Percentiles rank a stretch among this genome's conserved stretches.
These are phyloP conservation scores for Momotus momota DNA, from an alignment of 2,797 vertebrate species.

Conservation along the genomic window DNA sequence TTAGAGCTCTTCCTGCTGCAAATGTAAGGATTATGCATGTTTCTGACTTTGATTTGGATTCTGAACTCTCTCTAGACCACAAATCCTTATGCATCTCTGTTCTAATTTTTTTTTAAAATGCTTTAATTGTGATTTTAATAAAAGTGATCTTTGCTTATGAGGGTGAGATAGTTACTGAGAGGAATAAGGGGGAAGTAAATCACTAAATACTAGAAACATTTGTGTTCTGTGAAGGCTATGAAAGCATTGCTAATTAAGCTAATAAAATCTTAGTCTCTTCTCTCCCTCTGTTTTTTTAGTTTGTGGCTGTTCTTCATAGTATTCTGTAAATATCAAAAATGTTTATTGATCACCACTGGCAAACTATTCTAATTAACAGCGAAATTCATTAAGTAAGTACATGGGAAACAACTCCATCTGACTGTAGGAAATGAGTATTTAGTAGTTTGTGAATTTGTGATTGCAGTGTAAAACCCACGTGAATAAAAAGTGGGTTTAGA, in stretches of 20 bases:
- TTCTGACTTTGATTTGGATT: not conserved
- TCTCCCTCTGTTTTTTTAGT: not conserved
- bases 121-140: not conserved
- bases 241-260: not conserved
- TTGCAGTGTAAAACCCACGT: not conserved
- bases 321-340: not conserved
- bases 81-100: not conserved
- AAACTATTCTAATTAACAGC: not conserved
- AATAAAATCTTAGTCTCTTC: not conserved
- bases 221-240: not conserved
- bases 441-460: not conserved
- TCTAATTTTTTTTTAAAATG: not conserved
- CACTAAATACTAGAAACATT: not conserved
- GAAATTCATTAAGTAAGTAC: constrained; percentile 6
- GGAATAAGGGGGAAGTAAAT: not conserved
- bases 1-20: not conserved
- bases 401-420: constrained; percentile 10
- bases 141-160: not conserved
- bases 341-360: constrained; percentile 4
- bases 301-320: not conserved
- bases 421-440: not conserved
- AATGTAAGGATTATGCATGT: not conserved
- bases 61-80: not conserved
- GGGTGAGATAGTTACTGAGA: not conserved
- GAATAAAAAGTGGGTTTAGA: not conserved